Base-by-base conservation (phyloP, 2,113 vertebrate genomes). In the Callocephalon fimbriatum region DNA sequence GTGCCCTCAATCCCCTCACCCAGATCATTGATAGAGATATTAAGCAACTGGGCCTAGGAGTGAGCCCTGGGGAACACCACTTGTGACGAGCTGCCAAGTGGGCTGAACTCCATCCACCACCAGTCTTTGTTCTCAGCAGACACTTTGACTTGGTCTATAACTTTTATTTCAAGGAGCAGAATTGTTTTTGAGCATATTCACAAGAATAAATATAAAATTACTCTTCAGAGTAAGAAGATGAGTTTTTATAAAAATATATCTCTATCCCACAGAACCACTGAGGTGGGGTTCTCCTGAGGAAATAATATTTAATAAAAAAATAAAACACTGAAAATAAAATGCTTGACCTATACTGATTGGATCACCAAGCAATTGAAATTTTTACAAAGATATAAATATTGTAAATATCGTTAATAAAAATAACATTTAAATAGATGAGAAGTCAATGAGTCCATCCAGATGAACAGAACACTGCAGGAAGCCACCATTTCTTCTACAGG, bases 391-490 rank as follows among this genome's bases (percentile, higher is more conserved):
- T 78, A 97, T 98, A 98, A 98, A 98, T 98, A 98, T 96, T 63
- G 96, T 80, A 96, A 96, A 97, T 97, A 97, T 92, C 40, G 29
- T 97, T 90, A 96, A 97, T 48, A 98, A 97, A 97, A 98, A 96
- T 94, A 96, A 92, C 54, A 86, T 84, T 96, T 97, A 97, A 97
- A 97, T 97, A 98, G 79, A 26, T 2, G 25, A 26, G 59, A n/a
- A 84, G 63, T 25, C 26, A 26, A 26, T 3, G 53, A 83, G 80
- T 75, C 45, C 63, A 29, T n/a, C 38, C 45, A 29, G 65, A 45
- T 7, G 68, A 81, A 59, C 31, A 6, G 40, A 75, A 76, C 11
- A 3, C 38, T 22, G 72, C 19, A 78, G 68, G 59, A 44, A 96
- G 82, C 21, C 38, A 35, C n/a, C 3, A 3, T 10, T 78, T 65